Percentiles rank a stretch among this genome's conserved stretches.
Conservation (phyloP, 2,113 vertebrate species). For the Hypocryptadius cinnamomeus region DNA sequence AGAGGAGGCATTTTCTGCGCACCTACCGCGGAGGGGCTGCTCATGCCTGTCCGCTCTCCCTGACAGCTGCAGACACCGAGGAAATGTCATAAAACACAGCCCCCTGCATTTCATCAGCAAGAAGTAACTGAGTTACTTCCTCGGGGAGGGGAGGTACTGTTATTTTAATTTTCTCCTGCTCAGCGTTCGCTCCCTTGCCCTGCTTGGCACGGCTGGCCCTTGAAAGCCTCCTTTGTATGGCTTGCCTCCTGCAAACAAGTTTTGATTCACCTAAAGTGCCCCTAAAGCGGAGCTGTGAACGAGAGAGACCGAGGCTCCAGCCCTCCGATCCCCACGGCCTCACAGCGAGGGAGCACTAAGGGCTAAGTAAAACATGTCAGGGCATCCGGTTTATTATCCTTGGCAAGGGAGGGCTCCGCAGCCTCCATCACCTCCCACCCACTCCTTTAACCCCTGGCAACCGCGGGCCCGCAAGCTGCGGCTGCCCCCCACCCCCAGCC, state of each 20-base stretch:
- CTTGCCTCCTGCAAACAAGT: slow-evolving; percentile 42
- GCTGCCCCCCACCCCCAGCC: background rate
- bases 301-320: background rate
- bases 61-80: background rate
- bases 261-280: slow-evolving; percentile 68
- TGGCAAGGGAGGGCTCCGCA: slow-evolving; percentile 37
- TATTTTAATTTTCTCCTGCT: background rate
- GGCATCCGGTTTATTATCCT: slow-evolving; percentile 58
- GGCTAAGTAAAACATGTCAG: slow-evolving; percentile 38
- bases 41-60: background rate
- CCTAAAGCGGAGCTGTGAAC: background rate
- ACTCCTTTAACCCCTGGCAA: slow-evolving; percentile 18
- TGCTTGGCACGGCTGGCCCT: background rate
- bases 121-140: background rate
- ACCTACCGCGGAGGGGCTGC: background rate
- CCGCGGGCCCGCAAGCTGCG: background rate
- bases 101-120: background rate
- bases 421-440: slow-evolving; percentile 35
- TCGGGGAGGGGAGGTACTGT: background rate
- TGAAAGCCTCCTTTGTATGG: slow-evolving; percentile 68
- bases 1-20: background rate
- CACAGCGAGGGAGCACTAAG: slow-evolving; percentile 15
- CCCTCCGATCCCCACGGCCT: background rate
- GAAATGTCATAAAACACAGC: background rate
- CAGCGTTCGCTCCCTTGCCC: background rate